Base-by-base conservation (phyloP, 1,140 invertebrate species). In the Lucilia cuprina region DNA sequence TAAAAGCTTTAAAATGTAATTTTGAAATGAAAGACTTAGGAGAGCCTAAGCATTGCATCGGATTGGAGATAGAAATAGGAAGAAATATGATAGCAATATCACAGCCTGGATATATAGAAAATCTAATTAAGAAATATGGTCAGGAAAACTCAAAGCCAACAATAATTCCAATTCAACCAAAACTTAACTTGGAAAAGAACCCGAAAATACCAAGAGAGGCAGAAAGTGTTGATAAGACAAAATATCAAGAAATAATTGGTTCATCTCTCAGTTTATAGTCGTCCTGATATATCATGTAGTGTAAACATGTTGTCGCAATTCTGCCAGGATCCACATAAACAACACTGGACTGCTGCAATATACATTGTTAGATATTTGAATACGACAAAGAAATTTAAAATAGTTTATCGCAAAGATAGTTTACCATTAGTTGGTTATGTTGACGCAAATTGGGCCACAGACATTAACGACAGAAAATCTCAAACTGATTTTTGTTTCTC, bases 231-330 rank as follows among this genome's bases (percentile, higher is more conserved):
- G 49, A 80, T 9, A 35, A 55, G 70, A 35, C n/a, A 12, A 82
- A 84, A 55, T 92, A 89, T 85, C 86, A 88, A 60, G 86, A 92
- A 84, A 83, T 88, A n/a, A 87, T 92, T 70, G 91, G 91, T 30
- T 83, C 74, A 90, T 88, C 35, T 91, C 8, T 80, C 88, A 47
- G 83, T 85, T 13, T 83, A 83, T 9, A 89, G 89, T 10, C 78
- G 92, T 82, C 92, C 91, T 50, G 92, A 93, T 86, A 89, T 92
- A 35, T 75, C 88, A 9, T 83, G 82, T n/a, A 84, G n/a, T 88
- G 91, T 85, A 85, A 84, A 82, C 65, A 82, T 80, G 90, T 70
- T 83, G 14, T 83, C 82, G 12, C 82, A 83, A 55, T 83, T 83
- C 35, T 21, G 8, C 9, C 5, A 83, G 60, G 82, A 83, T 83